These are phyloP conservation scores for Synaphobranchus kaupii DNA, from an alignment of 2,797 vertebrate genomes.

Conservation along the genomic window DNA sequence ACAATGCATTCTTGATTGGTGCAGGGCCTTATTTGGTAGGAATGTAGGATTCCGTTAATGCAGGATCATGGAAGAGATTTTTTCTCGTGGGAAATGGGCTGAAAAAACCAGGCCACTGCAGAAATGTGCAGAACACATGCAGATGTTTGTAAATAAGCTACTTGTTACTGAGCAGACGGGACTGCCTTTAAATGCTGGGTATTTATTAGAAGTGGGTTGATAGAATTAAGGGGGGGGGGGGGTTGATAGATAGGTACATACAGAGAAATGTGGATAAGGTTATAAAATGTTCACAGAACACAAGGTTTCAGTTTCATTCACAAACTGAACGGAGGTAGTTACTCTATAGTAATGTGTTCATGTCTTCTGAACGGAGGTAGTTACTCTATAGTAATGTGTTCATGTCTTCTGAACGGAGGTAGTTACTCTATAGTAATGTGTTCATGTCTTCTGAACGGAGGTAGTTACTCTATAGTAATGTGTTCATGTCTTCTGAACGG, in stretches of 20 bases:
- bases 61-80: neutral
- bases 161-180: neutral
- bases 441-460: too few relatives aligned
- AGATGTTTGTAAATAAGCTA: neutral
- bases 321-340: too few relatives aligned
- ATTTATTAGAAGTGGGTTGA: conserved; percentile 2
- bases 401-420: too few relatives aligned
- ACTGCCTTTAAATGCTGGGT: neutral
- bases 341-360: too few relatives aligned
- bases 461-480: too few relatives aligned
- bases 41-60: neutral
- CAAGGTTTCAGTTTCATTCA: neutral
- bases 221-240: neutral
- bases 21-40: neutral
- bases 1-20: neutral
- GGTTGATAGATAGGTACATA: neutral
- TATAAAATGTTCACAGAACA: neutral
- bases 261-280: neutral
- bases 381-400: too few relatives aligned
- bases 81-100: conserved; percentile 5
- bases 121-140: conserved; percentile 7
- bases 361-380: too few relatives aligned
- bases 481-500: too few relatives aligned
- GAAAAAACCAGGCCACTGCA: neutral
- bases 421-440: too few relatives aligned